Evolutionary conservation across 2,888 invertebrate genomes (phyloP), one percentile per base, ranked within the genome.

Genomic region (Macropis europaea): DNA sequence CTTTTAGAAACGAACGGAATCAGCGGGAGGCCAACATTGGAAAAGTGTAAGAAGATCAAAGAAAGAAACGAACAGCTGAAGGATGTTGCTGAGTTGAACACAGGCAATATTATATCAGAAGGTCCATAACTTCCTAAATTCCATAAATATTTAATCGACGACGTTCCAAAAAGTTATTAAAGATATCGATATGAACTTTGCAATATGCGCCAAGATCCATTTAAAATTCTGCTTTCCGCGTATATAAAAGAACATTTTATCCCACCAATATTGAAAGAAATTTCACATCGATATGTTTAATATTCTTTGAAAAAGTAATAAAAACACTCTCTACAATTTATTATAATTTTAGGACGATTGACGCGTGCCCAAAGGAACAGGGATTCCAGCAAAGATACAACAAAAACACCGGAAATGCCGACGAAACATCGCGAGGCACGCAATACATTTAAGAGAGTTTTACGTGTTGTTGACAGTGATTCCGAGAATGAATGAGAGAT

Each of bases 1-100:
- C 77, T 88, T 24, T 71, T 90, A 38, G 83, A 84, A 63, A 75
- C 87, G 42, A 78, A 87, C 57, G 89, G 89, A 34, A 66, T 89
- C 3, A 60, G 3, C 28, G 86, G 87, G 30, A 82, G 84, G 22
- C 88, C 87, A 45, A 84, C 86, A 2, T 5, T 87, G 30, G 83
- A 85, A 15, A 89, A 89, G 62, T 89, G 89, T 68, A 84, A 82
- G 68, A 82, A 74, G 42, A 82, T 80, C 1, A 88, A 82, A 62
- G 72, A 77, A 48, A 79, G 78, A 60, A 83, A 80, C 32, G 83
- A 82, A 17, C 75, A 61, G 6, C 70, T 80, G 11, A 77, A 76
- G 30, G 88, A 89, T 66, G 54, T 71, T 30, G 79, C 84, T 2
- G 80, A 83, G 52, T 76, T 88, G 57, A 86, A 86, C 68, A 73